phyloP scores from a whole-genome alignment of 2,113 vertebrate genomes.

The Scomber scombrus region DNA sequence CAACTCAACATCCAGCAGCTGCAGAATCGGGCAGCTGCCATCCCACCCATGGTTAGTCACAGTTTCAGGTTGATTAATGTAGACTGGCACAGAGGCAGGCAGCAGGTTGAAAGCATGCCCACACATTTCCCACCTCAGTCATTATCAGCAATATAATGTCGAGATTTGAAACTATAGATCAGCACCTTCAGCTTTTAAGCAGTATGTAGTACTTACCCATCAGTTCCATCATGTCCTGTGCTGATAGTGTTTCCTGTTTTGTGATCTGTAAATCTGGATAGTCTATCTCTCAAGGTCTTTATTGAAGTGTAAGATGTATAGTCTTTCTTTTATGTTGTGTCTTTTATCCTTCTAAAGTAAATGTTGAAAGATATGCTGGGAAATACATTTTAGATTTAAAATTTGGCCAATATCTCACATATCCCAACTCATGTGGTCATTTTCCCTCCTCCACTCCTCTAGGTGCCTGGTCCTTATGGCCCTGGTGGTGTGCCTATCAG shows the following conservation, averaged over 20 bases:
- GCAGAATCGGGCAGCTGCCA: constrained; percentile 94
- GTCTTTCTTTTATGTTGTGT: constrained; percentile 4
- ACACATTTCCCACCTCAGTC: constrained; percentile 18
- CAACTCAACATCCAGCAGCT: constrained; percentile 94
- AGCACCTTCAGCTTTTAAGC: neutral
- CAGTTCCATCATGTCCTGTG: neutral
- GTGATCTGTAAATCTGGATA: neutral
- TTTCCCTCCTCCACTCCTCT: neutral
- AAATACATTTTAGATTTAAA: neutral
- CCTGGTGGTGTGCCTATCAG: constrained; percentile 89
- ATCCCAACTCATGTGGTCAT: too few relatives aligned
- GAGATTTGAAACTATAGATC: neutral
- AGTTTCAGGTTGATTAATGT: constrained; percentile 55
- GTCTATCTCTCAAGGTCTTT: neutral
- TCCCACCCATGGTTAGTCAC: constrained; percentile 94
- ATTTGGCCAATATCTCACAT: neutral
- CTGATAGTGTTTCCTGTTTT: neutral
- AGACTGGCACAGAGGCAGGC: constrained; percentile 32
- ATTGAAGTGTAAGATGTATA: neutral
- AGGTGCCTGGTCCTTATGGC: constrained; percentile 87
- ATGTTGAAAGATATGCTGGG: neutral
- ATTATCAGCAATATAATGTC: neutral
- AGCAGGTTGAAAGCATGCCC: constrained; percentile 21
- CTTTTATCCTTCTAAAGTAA: neutral
- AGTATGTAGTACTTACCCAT: too few relatives aligned